phyloP scores from a whole-genome alignment of 2,113 vertebrate species.

The Chionodraco myersi region DNA sequence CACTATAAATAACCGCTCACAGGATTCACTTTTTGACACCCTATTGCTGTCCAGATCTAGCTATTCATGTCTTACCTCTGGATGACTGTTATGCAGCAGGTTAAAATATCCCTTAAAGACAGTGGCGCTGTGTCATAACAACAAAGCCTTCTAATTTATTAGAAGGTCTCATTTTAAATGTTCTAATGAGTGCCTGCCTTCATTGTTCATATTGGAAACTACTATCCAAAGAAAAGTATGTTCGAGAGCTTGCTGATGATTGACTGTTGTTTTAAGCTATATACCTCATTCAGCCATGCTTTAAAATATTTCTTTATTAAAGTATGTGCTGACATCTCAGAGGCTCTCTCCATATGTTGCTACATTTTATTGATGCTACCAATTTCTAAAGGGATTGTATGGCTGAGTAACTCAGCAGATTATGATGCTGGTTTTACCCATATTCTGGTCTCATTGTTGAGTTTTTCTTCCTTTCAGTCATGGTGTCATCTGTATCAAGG shows the following conservation, averaged over 20 bases:
- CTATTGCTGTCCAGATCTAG: conserved; percentile 50
- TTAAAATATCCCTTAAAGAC: conserved; percentile 45
- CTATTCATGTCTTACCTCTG: conserved; percentile 58
- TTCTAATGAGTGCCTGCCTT: no score
- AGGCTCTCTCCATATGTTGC: neutral
- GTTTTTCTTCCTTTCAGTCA: conserved; percentile 46
- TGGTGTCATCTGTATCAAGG: conserved; percentile 29
- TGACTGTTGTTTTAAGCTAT: neutral
- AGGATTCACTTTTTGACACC: conserved; percentile 45
- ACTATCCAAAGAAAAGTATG: no score
- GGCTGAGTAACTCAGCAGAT: conserved; percentile 22
- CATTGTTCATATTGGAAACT: no score
- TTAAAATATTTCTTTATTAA: neutral
- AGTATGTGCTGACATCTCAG: neutral
- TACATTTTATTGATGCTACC: neutral
- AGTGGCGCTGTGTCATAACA: conserved; percentile 32
- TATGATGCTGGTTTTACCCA: neutral
- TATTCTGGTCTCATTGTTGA: conserved; percentile 2
- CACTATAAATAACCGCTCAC: conserved; percentile 41
- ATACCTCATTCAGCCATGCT: neutral
- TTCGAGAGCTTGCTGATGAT: neutral
- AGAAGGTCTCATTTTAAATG: neutral
- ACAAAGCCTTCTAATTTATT: conserved; percentile 10
- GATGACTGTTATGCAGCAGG: conserved; percentile 83
- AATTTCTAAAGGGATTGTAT: neutral